Percentiles rank a stretch among this genome's conserved stretches.
These are phyloP conservation scores for Chydorus sphaericus DNA, from an alignment of 2,888 invertebrate species.

Conservation along the genomic window DNA sequence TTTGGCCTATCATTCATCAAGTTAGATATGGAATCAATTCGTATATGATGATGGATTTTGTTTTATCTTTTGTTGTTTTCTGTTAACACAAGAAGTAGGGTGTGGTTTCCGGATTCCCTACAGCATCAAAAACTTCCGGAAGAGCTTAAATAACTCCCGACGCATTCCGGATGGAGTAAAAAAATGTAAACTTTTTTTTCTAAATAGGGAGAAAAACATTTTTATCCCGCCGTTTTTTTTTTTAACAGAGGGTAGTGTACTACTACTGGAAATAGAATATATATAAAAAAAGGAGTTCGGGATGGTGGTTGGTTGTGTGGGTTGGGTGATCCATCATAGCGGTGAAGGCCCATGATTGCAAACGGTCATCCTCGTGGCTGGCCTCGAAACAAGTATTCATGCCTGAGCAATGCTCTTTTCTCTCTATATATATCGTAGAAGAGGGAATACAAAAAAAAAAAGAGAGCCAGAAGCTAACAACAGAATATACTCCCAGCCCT, in stretches of 20 bases:
- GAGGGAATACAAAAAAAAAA: background rate
- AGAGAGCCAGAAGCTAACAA: constrained; percentile 5
- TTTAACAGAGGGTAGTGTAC: background rate
- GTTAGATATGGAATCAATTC: background rate
- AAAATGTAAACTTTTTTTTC: background rate
- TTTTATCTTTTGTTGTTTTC: background rate
- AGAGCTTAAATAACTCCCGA: background rate
- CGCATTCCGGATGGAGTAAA: background rate
- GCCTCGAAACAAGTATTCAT: constrained; percentile 8
- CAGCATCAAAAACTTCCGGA: constrained; percentile 3
- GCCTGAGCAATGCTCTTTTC: background rate
- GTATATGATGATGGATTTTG: background rate
- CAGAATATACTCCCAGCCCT: too few relatives aligned
- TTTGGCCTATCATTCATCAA: too few relatives aligned
- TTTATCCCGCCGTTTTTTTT: constrained; percentile 3
- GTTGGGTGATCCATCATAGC: constrained; percentile 10
- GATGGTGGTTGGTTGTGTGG: constrained; percentile 2
- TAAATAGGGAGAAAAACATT: background rate
- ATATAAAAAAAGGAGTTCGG: background rate
- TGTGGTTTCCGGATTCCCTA: constrained; percentile 3
- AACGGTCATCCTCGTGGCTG: constrained; percentile 12
- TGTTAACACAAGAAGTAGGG: background rate
- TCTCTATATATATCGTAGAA: background rate
- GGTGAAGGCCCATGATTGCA: constrained; percentile 13
- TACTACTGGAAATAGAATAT: background rate